Conservation (phyloP, 2,113 vertebrate genomes). For the Ictalurus punctatus region DNA sequence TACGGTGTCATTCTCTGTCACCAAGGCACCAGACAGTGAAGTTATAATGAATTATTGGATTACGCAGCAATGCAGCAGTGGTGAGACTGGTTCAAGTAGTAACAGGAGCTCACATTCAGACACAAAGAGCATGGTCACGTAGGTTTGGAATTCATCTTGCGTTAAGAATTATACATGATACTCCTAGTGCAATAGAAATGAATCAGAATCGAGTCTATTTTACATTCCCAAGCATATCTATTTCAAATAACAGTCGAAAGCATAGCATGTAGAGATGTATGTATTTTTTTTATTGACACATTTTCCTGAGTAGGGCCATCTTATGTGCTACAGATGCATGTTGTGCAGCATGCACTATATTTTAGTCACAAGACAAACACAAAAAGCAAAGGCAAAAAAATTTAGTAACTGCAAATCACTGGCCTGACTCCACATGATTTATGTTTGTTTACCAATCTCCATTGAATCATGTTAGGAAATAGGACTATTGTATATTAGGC, state of each 20-base stretch:
- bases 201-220: not conserved
- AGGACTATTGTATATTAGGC: not conserved
- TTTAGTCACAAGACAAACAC: conserved; percentile 26
- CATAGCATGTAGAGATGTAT: conserved; percentile 2
- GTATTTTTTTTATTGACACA: conserved; percentile 68
- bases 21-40: not conserved
- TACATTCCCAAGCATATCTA: not conserved
- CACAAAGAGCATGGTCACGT: not conserved
- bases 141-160: not conserved
- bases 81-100: not conserved
- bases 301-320: conserved; percentile 57
- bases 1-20: not conserved
- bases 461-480: not conserved
- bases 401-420: not conserved
- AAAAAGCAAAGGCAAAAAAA: conserved; percentile 23
- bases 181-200: not conserved
- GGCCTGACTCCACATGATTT: not conserved
- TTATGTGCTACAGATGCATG: conserved; percentile 69
- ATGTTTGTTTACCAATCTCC: not conserved
- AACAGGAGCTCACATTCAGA: not conserved
- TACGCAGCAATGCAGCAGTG: not conserved
- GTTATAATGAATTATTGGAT: not conserved
- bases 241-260: not conserved
- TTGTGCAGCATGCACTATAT: conserved; percentile 72
- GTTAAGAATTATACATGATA: not conserved